Percentiles rank a stretch among this genome's conserved stretches.
Evolutionary conservation across 2,113 vertebrate genomes (phyloP).

Genomic region (Procavia capensis): DNA sequence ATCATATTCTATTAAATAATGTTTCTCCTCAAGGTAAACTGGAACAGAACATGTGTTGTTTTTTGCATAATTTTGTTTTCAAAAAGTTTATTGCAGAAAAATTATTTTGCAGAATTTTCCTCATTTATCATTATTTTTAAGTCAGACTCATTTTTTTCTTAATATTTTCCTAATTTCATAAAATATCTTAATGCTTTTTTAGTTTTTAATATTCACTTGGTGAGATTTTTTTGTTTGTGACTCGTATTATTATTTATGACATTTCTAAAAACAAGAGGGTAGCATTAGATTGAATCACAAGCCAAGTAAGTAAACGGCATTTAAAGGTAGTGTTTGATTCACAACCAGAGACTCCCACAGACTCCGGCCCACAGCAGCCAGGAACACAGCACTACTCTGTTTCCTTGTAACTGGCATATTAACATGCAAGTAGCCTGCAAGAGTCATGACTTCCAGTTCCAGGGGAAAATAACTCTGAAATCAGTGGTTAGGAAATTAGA

Average conservation of each 20-base stretch:
- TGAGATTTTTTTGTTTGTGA: not conserved
- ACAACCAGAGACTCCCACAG: accelerated
- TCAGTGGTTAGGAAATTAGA: constrained; percentile 45
- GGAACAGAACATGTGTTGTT: accelerated
- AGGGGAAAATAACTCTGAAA: constrained; percentile 43
- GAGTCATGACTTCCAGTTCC: not conserved
- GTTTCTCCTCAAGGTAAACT: not conserved
- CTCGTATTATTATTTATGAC: accelerated
- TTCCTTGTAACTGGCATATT: not conserved
- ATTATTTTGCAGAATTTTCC: not conserved
- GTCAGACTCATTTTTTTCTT: not conserved
- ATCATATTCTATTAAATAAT: accelerated
- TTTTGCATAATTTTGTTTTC: not conserved
- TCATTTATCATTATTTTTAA: not conserved
- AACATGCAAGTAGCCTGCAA: not conserved
- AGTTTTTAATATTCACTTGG: not conserved
- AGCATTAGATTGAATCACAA: accelerated
- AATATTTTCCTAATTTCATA: not conserved
- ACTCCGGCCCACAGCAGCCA: not conserved
- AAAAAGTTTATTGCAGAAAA: not conserved
- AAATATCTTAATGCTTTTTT: not conserved
- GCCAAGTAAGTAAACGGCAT: not conserved
- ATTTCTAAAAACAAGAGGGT: accelerated
- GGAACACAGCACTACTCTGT: not conserved
- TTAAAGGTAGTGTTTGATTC: not conserved